These are phyloP conservation scores for Drosophila meridiana DNA, from an alignment of 2,888 invertebrate genomes.

Conservation along the genomic window DNA sequence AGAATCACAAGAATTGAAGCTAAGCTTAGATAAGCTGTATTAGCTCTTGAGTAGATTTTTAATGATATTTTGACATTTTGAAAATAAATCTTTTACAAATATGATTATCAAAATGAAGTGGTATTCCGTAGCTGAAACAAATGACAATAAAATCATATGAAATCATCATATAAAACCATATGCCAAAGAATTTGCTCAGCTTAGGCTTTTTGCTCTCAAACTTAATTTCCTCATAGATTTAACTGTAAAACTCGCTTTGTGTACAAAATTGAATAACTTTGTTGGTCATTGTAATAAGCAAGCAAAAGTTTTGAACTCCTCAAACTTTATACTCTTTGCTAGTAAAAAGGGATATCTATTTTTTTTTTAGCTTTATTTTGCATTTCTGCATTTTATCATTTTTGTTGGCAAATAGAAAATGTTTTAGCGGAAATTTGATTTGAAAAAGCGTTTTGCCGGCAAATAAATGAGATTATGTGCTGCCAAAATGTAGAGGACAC, in stretches of 20 bases:
- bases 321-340: constrained; percentile 13
- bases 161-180: background rate
- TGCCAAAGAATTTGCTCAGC: background rate
- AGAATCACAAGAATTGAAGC: background rate
- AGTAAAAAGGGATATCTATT: constrained; percentile 19
- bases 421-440: constrained; percentile 83
- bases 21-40: background rate
- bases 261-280: constrained; percentile 22
- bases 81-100: background rate
- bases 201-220: background rate
- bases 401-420: constrained; percentile 71
- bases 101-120: background rate
- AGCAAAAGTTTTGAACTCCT: constrained; percentile 13
- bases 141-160: background rate
- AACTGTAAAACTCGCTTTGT: constrained; percentile 8
- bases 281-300: constrained; percentile 8
- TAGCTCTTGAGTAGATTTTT: background rate
- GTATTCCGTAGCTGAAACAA: background rate
- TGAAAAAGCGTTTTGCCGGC: constrained; percentile 83
- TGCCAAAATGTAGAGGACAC: constrained; percentile 76
- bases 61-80: background rate
- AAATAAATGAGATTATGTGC: constrained; percentile 83
- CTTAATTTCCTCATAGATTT: background rate
- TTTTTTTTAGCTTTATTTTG: constrained; percentile 1
- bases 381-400: constrained; percentile 50